phyloP scores from a whole-genome alignment of 2,888 invertebrate genomes.

The Fabriciana adippe region DNA sequence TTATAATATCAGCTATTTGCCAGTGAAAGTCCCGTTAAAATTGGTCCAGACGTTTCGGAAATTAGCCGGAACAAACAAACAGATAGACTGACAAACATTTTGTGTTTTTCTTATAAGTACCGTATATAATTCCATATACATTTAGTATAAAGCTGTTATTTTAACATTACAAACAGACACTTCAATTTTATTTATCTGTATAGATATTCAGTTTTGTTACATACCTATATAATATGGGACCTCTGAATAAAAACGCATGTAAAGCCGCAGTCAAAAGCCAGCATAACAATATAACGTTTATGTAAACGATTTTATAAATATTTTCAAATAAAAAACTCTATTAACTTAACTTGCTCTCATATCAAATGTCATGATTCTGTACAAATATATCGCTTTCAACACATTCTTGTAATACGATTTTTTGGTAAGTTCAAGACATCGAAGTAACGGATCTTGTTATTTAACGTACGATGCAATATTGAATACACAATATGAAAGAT shows the following conservation, averaged over 20 bases:
- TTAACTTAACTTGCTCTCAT: constrained; percentile 5
- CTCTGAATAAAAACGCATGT: neutral
- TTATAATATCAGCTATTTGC: too few species aligned
- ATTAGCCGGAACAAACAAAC: too few species aligned
- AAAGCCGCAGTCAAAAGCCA: neutral
- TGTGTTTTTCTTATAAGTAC: too few species aligned
- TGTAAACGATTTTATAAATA: neutral
- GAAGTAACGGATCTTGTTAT: constrained; percentile 8
- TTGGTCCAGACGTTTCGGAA: too few species aligned
- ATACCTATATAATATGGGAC: neutral
- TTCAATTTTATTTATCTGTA: too few species aligned
- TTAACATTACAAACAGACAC: too few species aligned
- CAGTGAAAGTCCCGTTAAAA: too few species aligned
- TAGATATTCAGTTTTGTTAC: too few species aligned
- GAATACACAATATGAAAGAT: neutral
- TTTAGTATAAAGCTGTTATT: too few species aligned
- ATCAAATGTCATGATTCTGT: constrained; percentile 6
- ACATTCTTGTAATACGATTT: neutral
- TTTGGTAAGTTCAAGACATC: neutral
- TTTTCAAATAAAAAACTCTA: constrained; percentile 3
- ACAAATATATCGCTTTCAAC: constrained; percentile 5
- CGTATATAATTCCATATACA: too few species aligned
- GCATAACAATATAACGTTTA: neutral
- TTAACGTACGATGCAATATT: neutral
- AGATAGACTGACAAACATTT: too few species aligned